Conservation (phyloP, 2,888 invertebrate genomes). For the Drosophila quasianomalipes region DNA sequence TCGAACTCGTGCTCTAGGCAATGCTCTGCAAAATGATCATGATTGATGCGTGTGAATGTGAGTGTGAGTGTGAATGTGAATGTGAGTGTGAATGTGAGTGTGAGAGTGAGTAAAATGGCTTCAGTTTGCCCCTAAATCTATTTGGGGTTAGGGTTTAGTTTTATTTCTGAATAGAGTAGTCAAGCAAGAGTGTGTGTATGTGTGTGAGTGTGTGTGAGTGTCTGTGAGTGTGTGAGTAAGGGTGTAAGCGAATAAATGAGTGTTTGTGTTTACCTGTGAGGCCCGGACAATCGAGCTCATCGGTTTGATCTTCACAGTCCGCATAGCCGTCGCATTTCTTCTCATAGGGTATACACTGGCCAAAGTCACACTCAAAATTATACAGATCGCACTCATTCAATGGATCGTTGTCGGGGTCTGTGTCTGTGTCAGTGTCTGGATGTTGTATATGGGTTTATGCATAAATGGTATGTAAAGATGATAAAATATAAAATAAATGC, state of each 20-base stretch:
- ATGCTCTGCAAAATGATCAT: constrained; percentile 74
- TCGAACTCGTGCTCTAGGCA: constrained; percentile 86
- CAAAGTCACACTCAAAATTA: constrained; percentile 84
- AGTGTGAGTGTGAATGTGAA: constrained; percentile 16
- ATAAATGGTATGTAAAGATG: constrained; percentile 26
- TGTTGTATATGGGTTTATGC: constrained; percentile 29
- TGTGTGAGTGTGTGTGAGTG: constrained; percentile 5
- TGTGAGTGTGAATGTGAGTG: constrained; percentile 19
- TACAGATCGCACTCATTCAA: constrained; percentile 82
- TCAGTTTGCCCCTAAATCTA: constrained; percentile 2
- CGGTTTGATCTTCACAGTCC: constrained; percentile 89
- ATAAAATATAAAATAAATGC: constrained; percentile 44
- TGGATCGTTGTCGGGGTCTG: constrained; percentile 58
- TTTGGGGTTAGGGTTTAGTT: background rate
- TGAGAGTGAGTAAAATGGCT: constrained; percentile 14
- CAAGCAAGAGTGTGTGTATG: constrained; percentile 14
- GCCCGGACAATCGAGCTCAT: constrained; percentile 86
- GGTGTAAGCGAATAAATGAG: background rate
- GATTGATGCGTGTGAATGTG: constrained; percentile 40
- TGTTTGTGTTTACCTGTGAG: constrained; percentile 82
- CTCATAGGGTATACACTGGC: constrained; percentile 85
- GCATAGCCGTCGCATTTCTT: constrained; percentile 87
- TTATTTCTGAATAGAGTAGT: constrained; percentile 9
- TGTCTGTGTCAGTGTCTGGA: constrained; percentile 53
- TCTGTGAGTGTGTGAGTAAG: background rate